Evolutionary conservation across 1,140 invertebrate species (phyloP).

Genomic region (Rhyzopertha dominica): DNA sequence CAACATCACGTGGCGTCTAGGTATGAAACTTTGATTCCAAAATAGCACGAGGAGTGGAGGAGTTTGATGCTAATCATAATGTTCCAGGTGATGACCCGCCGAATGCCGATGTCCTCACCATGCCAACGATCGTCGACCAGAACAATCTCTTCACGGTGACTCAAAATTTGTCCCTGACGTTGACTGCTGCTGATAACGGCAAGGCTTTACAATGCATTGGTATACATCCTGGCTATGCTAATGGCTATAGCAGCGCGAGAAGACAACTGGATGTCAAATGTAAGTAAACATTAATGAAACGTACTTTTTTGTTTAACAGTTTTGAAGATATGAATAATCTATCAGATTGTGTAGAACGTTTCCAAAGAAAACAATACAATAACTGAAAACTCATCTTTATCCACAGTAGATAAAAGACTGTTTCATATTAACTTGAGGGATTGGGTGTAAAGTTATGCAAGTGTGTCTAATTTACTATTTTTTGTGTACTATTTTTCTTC

Average conservation of each 20-base stretch:
- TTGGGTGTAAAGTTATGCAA: no score
- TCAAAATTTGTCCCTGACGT: conserved; percentile 57
- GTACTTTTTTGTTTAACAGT: no score
- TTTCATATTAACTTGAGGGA: no score
- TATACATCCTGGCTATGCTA: conserved; percentile 55
- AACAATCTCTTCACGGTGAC: conserved; percentile 52
- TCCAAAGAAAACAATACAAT: no score
- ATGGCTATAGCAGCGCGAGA: conserved; percentile 45
- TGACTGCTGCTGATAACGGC: conserved; percentile 61
- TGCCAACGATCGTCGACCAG: conserved; percentile 48
- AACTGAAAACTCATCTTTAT: no score
- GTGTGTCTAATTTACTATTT: no score
- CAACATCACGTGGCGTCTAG: conserved; percentile 64
- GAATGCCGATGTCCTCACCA: conserved; percentile 49
- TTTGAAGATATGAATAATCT: no score
- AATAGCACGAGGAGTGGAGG: neutral
- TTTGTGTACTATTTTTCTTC: no score
- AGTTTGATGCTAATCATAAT: conserved; percentile 4
- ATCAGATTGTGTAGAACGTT: no score
- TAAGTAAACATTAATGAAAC: no score
- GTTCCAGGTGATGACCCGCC: conserved; percentile 56
- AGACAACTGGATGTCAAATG: conserved; percentile 57
- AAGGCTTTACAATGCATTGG: conserved; percentile 60
- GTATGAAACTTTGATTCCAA: conserved; percentile 42
- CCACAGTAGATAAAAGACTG: no score